Conservation (phyloP, 53 echinoderm and acorn worm genomes). For the Astropecten irregularis region DNA sequence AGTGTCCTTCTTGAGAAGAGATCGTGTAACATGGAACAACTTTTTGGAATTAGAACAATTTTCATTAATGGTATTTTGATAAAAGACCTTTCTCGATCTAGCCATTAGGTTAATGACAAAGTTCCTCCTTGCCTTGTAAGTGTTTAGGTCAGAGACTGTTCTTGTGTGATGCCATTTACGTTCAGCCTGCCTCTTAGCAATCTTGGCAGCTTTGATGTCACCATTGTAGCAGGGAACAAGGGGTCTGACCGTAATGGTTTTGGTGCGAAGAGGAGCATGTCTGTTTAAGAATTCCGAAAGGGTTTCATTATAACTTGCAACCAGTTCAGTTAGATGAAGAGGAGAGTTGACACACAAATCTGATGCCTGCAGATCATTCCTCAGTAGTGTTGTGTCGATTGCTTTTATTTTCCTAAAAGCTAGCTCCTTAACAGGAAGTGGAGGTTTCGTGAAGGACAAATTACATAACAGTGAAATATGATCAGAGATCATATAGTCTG, state of each 20-base stretch:
- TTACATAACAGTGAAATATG: background rate
- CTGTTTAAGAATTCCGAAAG: background rate
- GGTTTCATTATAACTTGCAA: background rate
- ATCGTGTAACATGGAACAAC: background rate
- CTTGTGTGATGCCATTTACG: background rate
- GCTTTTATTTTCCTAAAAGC: background rate
- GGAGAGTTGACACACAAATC: background rate
- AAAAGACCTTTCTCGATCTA: background rate
- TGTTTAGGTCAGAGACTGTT: background rate
- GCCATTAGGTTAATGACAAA: background rate
- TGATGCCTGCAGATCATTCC: background rate
- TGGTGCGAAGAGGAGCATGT: background rate
- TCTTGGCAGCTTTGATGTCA: slow-evolving; percentile 24
- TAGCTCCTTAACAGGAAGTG: background rate
- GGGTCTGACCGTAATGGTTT: slow-evolving; percentile 19
- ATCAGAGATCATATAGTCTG: background rate
- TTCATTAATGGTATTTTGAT: background rate
- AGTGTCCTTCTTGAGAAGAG: background rate
- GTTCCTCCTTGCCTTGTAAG: slow-evolving; percentile 8
- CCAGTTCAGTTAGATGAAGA: background rate
- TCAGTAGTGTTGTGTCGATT: background rate
- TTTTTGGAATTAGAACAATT: background rate
- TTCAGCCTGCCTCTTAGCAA: background rate
- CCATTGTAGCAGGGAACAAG: slow-evolving; percentile 8
- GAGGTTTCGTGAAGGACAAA: background rate